These are phyloP conservation scores for Mamestra configurata DNA, from an alignment of 1,140 invertebrate genomes.

Conservation along the genomic window DNA sequence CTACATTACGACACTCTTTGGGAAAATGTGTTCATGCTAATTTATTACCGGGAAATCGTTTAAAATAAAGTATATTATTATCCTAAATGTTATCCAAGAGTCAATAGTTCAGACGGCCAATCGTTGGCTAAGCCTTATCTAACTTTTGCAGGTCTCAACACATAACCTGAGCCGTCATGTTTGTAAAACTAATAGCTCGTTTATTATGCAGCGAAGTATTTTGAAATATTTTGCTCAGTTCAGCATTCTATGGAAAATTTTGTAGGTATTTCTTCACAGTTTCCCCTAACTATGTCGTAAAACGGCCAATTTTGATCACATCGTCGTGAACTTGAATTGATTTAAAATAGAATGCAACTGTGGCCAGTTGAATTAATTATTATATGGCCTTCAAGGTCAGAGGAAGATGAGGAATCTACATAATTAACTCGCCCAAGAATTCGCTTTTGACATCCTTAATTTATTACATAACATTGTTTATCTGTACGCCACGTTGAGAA, in stretches of 20 bases:
- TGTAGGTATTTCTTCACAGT: neutral
- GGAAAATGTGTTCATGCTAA: too few relatives aligned
- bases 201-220: neutral
- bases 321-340: neutral
- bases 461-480: neutral
- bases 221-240: neutral
- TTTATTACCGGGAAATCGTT: neutral
- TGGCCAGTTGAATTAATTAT: neutral
- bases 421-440: neutral
- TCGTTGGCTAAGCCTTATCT: constrained; percentile 22
- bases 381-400: constrained; percentile 7
- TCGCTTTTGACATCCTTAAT: neutral
- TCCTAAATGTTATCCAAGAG: neutral
- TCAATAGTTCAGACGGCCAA: neutral
- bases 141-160: neutral
- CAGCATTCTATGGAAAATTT: constrained; percentile 6
- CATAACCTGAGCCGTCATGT: neutral
- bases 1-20: too few relatives aligned
- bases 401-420: neutral
- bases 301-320: neutral
- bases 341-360: constrained; percentile 5
- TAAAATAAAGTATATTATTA: too few relatives aligned
- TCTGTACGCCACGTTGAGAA: neutral
- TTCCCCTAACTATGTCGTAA: neutral
- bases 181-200: neutral